Evolutionary conservation across 2,113 vertebrate genomes (phyloP).

Genomic region (Pelecanoides urinatrix): DNA sequence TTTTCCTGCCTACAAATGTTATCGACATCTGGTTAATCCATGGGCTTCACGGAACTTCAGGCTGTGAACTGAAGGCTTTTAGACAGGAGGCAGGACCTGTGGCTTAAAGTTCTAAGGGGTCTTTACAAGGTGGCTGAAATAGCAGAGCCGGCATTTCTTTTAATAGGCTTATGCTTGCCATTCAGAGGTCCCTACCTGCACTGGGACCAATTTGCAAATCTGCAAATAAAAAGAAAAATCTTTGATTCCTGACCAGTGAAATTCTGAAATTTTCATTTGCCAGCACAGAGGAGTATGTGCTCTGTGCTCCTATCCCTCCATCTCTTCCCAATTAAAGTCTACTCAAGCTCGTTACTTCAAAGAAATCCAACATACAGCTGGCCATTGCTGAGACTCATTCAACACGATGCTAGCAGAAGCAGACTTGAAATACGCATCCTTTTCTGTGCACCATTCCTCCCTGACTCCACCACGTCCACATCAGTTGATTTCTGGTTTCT

Average conservation of each 20-base stretch:
- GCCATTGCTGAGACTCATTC: background rate
- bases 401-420: background rate
- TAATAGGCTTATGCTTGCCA: background rate
- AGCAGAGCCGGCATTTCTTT: background rate
- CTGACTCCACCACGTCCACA: too few species aligned
- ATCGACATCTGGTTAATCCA: background rate
- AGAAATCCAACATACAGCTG: background rate
- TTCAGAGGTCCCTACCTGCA: background rate
- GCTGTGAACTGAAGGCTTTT: background rate
- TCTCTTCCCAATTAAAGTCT: background rate
- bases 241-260: background rate
- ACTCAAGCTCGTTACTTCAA: background rate
- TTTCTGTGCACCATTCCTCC: background rate
- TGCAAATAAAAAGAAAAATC: background rate
- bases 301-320: background rate
- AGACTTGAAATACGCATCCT: background rate
- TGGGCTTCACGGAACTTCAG: background rate
- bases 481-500: background rate
- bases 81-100: background rate
- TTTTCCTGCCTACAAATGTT: background rate
- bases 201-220: background rate
- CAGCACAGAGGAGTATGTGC: background rate
- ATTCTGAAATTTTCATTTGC: background rate
- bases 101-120: background rate
- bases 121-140: background rate